Evolutionary conservation across 2,113 vertebrate genomes (phyloP).

Genomic region (Irena cyanogastra): DNA sequence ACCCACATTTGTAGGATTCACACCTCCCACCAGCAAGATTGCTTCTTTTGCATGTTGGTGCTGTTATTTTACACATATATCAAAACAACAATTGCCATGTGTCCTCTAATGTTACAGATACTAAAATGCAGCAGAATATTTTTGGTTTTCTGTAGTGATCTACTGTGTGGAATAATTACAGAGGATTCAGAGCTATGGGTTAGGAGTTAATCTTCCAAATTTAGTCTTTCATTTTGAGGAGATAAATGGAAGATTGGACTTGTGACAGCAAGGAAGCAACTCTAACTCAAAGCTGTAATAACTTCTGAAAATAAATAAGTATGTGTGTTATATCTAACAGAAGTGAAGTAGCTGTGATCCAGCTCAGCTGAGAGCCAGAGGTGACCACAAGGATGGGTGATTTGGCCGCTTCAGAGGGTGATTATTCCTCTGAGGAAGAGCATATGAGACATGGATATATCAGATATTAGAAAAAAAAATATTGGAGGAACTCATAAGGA

Average conservation of each 20-base stretch:
- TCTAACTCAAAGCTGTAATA: not conserved
- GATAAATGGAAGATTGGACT: not conserved
- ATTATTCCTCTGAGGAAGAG: not conserved
- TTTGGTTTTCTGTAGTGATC: not conserved
- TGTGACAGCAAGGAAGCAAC: not conserved
- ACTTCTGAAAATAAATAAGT: not conserved
- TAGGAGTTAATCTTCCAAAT: not conserved
- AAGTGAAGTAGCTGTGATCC: not conserved
- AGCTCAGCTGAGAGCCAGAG: not conserved
- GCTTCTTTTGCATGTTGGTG: not conserved
- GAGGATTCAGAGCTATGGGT: not conserved
- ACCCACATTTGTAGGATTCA: not conserved
- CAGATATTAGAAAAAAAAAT: not conserved
- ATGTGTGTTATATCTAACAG: rapidly evolving
- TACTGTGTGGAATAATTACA: not conserved
- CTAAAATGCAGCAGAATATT: not conserved
- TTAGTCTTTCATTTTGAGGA: not conserved
- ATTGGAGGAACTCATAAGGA: not conserved
- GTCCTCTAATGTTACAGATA: not conserved
- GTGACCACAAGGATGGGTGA: too few species aligned
- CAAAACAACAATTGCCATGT: not conserved
- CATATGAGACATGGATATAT: not conserved
- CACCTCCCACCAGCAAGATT: not conserved
- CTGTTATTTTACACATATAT: not conserved
- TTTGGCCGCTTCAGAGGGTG: not conserved